Evolutionary conservation across 1,140 invertebrate species (phyloP), one percentile per base, ranked within the genome.

Genomic region (Caenorhabditis brenneri): DNA sequence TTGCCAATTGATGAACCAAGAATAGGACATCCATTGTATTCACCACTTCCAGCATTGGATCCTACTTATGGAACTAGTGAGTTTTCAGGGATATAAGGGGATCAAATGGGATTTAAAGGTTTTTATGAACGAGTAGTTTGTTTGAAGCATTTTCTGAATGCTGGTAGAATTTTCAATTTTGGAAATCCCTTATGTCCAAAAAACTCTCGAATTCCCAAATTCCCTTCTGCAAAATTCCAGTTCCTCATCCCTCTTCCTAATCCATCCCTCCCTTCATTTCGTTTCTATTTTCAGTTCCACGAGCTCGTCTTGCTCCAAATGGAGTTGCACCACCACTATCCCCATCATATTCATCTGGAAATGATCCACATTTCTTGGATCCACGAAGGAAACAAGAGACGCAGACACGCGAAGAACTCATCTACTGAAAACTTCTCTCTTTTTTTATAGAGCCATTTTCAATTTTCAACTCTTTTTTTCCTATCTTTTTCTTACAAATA

Each of bases 361-460:
- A 69, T 49, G 84, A 84, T 48, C 84, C 79, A 27, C 60, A 79
- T 15, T 86, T 85, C 33, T 58, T 86, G 82, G 84, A 86, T 51
- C 84, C 84, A 10, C 19, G 55, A 29, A 85, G 84, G 55, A 84
- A 80, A 49, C 84, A 60, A 27, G 84, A 86, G 58, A 81, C 79
- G 10, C 84, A 86, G 60, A 86, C 84, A 49, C 60, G 82, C n/a
- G 84, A 86, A 42, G 84, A 86, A 27, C 49, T 86, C 22, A 86
- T 86, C 53, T 86, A 86, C 22, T 86, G 51, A 84, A n/a, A 15
- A 0, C 22, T 22, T 42, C 12, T 58, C 24, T 24, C 5, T 6
- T 46, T 46, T 46, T 46, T 46, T 6, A 7, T 7, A 15, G n/a
- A 29, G 29, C 36, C 15, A 36, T 42, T n/a, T 29, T 42, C 16